A percentile compares a stretch with the other conserved stretches of the same genome.
Evolutionary conservation across 2,113 vertebrate genomes (phyloP).

Genomic region (Eptatretus burgeri): DNA sequence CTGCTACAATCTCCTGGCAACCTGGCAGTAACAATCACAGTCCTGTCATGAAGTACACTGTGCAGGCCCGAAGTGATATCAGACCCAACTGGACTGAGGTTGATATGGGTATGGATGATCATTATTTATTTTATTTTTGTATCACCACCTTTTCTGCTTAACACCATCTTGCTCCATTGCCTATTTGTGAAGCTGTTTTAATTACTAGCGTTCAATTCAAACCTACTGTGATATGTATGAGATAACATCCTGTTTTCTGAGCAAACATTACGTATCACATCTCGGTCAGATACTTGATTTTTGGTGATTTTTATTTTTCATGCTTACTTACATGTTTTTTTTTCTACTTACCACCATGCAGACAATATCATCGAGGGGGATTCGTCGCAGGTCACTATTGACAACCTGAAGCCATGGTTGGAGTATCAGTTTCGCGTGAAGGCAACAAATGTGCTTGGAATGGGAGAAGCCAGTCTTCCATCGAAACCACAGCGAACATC

Average conservation of each 20-base stretch:
- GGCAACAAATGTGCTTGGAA: slow-evolving; percentile 73
- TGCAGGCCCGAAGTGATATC: slow-evolving; percentile 34
- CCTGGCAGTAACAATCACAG: slow-evolving; percentile 86
- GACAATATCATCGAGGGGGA: slow-evolving; percentile 53
- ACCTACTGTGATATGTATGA: too few species aligned
- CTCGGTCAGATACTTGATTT: too few species aligned
- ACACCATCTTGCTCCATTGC: too few species aligned
- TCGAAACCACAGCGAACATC: slow-evolving; percentile 48
- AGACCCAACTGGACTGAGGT: slow-evolving; percentile 45
- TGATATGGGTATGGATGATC: slow-evolving; percentile 34
- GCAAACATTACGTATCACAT: too few species aligned
- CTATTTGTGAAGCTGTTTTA: too few species aligned
- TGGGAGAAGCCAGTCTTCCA: slow-evolving; percentile 53
- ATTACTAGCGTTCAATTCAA: too few species aligned
- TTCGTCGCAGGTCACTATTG: slow-evolving; percentile 39
- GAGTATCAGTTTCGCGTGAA: slow-evolving; percentile 73
- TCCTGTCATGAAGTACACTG: slow-evolving; percentile 57
- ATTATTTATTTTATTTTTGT: too few species aligned
- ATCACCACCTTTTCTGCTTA: too few species aligned
- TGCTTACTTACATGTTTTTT: too few species aligned
- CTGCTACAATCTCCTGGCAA: slow-evolving; percentile 58
- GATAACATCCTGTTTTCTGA: too few species aligned
- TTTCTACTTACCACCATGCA: too few species aligned
- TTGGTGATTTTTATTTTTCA: too few species aligned
- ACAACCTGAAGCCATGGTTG: slow-evolving; percentile 66